Conservation (phyloP, 2,888 invertebrate species). For the Caenorhabditis sp. region DNA sequence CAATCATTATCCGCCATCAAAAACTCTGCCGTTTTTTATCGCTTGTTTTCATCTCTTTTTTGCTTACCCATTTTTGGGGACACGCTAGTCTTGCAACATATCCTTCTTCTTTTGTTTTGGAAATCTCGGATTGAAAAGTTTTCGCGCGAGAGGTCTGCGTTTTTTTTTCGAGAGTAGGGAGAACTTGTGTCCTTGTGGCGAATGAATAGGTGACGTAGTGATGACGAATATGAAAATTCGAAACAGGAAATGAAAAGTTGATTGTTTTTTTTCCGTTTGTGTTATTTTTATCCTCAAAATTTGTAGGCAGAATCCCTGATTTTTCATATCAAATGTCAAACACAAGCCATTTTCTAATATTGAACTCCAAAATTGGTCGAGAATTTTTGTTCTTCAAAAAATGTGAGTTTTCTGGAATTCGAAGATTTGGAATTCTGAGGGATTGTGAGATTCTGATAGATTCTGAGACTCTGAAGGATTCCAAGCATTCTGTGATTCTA, state of each 20-base stretch:
- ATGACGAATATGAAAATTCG: slow-evolving; percentile 11
- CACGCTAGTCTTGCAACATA: slow-evolving; percentile 37
- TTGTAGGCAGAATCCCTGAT: too few species aligned
- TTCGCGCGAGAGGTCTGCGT: slow-evolving; percentile 10
- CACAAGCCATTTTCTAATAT: too few species aligned
- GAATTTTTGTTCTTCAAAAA: too few species aligned
- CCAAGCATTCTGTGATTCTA: too few species aligned
- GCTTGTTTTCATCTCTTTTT: slow-evolving; percentile 48
- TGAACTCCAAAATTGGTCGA: too few species aligned
- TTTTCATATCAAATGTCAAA: too few species aligned
- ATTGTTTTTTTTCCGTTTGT: background rate
- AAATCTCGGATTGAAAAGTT: slow-evolving; percentile 25
- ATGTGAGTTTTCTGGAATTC: background rate
- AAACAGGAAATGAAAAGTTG: slow-evolving; percentile 3
- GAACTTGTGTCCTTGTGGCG: slow-evolving; percentile 32
- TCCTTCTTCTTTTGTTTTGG: slow-evolving; percentile 15
- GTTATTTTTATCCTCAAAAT: background rate
- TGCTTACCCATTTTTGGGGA: background rate
- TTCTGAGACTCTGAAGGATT: background rate
- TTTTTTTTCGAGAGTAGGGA: slow-evolving; percentile 26
- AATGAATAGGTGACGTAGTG: background rate
- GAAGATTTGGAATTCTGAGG: background rate
- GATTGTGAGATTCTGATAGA: background rate
- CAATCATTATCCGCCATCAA: slow-evolving; percentile 50
- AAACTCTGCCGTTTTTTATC: slow-evolving; percentile 47